A percentile compares a stretch with the other conserved stretches of the same genome.
phyloP scores from a whole-genome alignment of 2,113 vertebrate genomes.

The Ceyx cyanopectus region DNA sequence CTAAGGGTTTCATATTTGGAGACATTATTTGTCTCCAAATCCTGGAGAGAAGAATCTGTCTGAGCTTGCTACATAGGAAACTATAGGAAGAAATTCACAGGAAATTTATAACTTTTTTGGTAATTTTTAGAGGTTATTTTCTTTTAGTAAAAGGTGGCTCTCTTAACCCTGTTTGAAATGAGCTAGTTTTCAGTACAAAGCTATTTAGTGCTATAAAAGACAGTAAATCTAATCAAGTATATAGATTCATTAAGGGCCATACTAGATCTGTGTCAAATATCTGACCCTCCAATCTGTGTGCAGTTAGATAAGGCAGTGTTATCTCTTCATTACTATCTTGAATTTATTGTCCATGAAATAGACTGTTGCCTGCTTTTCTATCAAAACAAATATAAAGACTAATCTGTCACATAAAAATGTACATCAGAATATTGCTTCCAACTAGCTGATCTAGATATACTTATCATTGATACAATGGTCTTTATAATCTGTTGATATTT shows the following conservation, averaged over 20 bases:
- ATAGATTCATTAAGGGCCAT: conserved; percentile 77
- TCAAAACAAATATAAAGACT: conserved; percentile 83
- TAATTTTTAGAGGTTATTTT: conserved; percentile 41
- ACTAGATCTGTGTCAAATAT: conserved; percentile 75
- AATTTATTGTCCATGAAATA: conserved; percentile 84
- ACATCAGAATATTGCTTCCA: conserved; percentile 68
- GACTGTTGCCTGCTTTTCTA: conserved; percentile 80
- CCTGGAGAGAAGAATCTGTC: not conserved
- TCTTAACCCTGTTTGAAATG: conserved; percentile 40
- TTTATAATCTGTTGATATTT: conserved; percentile 15
- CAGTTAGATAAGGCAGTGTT: conserved; percentile 77
- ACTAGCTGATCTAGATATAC: conserved; percentile 13
- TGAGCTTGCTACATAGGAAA: not conserved
- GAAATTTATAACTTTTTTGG: not conserved
- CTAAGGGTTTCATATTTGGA: not conserved
- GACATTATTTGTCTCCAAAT: not conserved
- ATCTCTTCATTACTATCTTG: conserved; percentile 79
- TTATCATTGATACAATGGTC: not conserved
- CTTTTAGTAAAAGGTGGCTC: conserved; percentile 4
- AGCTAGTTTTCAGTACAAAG: conserved; percentile 64
- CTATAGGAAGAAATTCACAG: not conserved
- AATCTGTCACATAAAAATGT: conserved; percentile 76
- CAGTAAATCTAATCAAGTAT: conserved; percentile 78
- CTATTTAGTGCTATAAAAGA: conserved; percentile 74
- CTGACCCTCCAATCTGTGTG: conserved; percentile 77